A percentile compares a stretch with the other conserved stretches of the same genome.
Conservation (phyloP, 2,888 invertebrate genomes). For the Zygogramma bicolorata region DNA sequence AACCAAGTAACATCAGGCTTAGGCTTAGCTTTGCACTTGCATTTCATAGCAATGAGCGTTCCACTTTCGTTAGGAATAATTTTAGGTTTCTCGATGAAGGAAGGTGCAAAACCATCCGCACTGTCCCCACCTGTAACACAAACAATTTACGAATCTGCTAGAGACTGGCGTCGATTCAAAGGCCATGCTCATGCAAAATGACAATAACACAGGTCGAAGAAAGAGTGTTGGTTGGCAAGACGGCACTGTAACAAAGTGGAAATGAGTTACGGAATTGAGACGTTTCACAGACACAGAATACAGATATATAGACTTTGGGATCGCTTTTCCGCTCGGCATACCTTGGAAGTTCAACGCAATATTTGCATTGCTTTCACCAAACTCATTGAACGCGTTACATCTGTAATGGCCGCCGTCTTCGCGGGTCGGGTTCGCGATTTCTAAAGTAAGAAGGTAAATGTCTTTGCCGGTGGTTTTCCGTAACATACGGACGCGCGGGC, state of each 20-base stretch:
- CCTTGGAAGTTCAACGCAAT: slow-evolving; percentile 99
- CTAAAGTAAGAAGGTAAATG: slow-evolving; percentile 90
- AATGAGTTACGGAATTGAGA: slow-evolving; percentile 59
- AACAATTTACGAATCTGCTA: slow-evolving; percentile 54
- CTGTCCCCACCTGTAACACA: slow-evolving; percentile 85
- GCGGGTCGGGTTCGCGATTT: slow-evolving; percentile 94
- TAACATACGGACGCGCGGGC: slow-evolving; percentile 90
- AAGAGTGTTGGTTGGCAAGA: slow-evolving; percentile 51
- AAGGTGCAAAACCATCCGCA: slow-evolving; percentile 93
- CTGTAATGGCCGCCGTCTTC: slow-evolving; percentile 99
- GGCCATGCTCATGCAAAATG: slow-evolving; percentile 67
- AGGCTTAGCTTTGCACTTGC: slow-evolving; percentile 94
- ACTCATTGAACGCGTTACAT: slow-evolving; percentile 98
- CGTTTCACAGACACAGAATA: slow-evolving; percentile 57
- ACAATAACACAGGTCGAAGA: slow-evolving; percentile 57
- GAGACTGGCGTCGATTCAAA: slow-evolving; percentile 56
- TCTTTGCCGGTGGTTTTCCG: slow-evolving; percentile 91
- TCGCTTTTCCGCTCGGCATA: slow-evolving; percentile 68
- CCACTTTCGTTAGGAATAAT: slow-evolving; percentile 99
- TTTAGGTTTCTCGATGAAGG: slow-evolving; percentile 97
- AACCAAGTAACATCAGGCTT: slow-evolving; percentile 96
- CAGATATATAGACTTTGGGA: slow-evolving; percentile 42
- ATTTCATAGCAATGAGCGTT: slow-evolving; percentile 96
- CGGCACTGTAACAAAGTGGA: slow-evolving; percentile 59
- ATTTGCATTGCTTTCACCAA: slow-evolving; percentile 99